Conservation (phyloP, 2,888 invertebrate genomes). For the Eristalis arbustorum region DNA sequence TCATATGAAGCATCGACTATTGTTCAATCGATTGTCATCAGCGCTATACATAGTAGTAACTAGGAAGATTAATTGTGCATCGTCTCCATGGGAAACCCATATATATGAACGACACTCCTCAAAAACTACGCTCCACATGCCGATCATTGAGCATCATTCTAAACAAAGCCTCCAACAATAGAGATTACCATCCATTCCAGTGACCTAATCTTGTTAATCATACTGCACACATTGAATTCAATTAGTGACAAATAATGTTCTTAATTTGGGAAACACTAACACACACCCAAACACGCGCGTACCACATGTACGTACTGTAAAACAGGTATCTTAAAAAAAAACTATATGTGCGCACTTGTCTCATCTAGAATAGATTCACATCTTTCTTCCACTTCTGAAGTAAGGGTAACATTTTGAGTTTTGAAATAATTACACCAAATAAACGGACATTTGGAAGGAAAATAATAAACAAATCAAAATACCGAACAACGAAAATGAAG, state of each 20-base stretch:
- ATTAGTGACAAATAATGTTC: not conserved
- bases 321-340: not conserved
- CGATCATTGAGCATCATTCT: too few species aligned
- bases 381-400: not conserved
- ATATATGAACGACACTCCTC: too few species aligned
- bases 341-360: constrained; percentile 1
- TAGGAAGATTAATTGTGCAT: too few species aligned
- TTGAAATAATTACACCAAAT: constrained; percentile 31
- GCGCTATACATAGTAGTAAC: too few species aligned
- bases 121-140: too few species aligned
- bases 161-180: too few species aligned
- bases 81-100: too few species aligned
- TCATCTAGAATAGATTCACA: not conserved
- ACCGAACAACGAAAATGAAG: constrained; percentile 44
- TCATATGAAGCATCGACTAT: too few species aligned
- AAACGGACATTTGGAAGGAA: constrained; percentile 39
- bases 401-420: constrained; percentile 47
- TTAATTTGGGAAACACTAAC: constrained; percentile 20
- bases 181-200: too few species aligned
- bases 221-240: not conserved
- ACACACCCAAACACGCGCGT: too few species aligned
- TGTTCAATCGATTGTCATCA: too few species aligned
- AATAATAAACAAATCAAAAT: constrained; percentile 41
- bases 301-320: not conserved
- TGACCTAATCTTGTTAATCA: not conserved